Conservation (phyloP, 1,140 invertebrate genomes). For the Popillia japonica region DNA sequence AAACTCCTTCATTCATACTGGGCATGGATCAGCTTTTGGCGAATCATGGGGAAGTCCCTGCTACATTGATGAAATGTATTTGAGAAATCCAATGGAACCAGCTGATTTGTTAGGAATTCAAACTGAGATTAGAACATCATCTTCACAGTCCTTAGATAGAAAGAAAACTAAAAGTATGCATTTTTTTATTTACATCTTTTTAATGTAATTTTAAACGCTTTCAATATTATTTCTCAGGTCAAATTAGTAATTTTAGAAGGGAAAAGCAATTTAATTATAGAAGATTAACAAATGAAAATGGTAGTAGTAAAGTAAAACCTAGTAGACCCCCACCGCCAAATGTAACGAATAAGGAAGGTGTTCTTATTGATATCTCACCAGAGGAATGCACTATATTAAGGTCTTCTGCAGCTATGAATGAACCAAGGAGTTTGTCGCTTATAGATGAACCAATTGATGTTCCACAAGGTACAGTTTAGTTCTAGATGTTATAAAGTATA, state of each 20-base stretch:
- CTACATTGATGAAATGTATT: constrained; percentile 83
- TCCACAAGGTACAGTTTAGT: constrained; percentile 57
- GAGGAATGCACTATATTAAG: constrained; percentile 58
- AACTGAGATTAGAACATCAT: constrained; percentile 52
- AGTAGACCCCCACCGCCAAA: constrained; percentile 64
- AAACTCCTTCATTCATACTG: constrained; percentile 77
- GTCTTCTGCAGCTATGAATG: constrained; percentile 14
- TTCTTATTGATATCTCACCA: constrained; percentile 70
- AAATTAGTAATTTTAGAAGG: constrained; percentile 26
- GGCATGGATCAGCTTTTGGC: constrained; percentile 75
- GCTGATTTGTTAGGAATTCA: constrained; percentile 73
- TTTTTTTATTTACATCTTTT: constrained; percentile 1
- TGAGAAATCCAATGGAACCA: constrained; percentile 85
- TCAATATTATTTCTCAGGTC: constrained; percentile 7
- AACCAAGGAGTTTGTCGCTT: constrained; percentile 66
- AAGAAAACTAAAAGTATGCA: constrained; percentile 57
- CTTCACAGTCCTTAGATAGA: constrained; percentile 62
- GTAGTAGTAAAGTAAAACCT: constrained; percentile 58
- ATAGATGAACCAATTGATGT: constrained; percentile 81
- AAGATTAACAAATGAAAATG: constrained; percentile 74
- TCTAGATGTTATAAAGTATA: too few species aligned
- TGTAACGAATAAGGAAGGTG: constrained; percentile 62
- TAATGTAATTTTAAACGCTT: neutral
- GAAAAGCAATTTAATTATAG: constrained; percentile 80
- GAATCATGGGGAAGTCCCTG: constrained; percentile 87